These are phyloP conservation scores for Yasuhikotakia modesta DNA, from an alignment of 2,797 vertebrate genomes.

Conservation along the genomic window DNA sequence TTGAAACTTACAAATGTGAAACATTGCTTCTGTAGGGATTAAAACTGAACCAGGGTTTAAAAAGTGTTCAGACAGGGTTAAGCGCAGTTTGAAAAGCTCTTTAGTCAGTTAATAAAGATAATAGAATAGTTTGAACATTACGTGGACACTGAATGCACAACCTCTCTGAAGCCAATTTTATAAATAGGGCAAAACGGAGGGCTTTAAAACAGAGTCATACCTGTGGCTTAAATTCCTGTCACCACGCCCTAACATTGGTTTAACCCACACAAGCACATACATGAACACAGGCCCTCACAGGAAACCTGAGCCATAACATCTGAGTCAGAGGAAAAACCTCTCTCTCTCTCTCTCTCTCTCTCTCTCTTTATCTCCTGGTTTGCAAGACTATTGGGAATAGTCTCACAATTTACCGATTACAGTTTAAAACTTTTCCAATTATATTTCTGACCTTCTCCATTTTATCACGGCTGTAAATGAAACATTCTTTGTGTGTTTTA, in stretches of 20 bases:
- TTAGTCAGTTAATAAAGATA: not conserved
- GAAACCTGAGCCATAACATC: not conserved
- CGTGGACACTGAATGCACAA: not conserved
- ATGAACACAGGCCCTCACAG: not conserved
- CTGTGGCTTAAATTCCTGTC: not conserved
- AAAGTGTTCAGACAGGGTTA: not conserved
- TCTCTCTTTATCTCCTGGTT: constrained; percentile 16
- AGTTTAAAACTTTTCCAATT: not conserved
- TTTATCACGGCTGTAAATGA: not conserved
- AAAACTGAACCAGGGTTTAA: not conserved
- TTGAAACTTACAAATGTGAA: not conserved
- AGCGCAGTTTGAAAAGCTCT: not conserved
- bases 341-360: too few relatives aligned
- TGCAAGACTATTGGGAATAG: not conserved
- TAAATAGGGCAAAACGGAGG: not conserved
- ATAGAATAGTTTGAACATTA: not conserved
- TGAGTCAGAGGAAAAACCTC: constrained; percentile 31
- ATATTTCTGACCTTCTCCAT: not conserved
- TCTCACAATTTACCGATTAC: not conserved
- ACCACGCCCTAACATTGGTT: constrained; percentile 24
- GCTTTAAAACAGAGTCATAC: not conserved
- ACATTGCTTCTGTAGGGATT: not conserved
- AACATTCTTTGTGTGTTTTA: constrained; percentile 7
- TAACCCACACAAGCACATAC: not conserved
- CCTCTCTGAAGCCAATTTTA: not conserved